A percentile compares a stretch with the other conserved stretches of the same genome.
Conservation (phyloP, 2,797 vertebrate genomes). For the Anniella stebbinsi region DNA sequence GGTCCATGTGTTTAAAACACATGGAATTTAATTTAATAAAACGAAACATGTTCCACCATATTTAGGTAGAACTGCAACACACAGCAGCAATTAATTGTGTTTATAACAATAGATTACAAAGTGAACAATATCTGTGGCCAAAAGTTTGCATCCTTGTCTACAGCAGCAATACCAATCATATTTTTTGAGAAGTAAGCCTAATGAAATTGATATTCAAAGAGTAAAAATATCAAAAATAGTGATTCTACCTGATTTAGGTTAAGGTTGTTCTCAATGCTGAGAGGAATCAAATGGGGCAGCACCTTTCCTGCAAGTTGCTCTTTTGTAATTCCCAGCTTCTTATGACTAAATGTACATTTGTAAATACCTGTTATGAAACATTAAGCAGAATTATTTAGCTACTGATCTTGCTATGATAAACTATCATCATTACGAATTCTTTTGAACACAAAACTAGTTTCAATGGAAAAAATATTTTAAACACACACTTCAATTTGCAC, state of each 20-base stretch:
- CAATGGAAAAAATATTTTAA: not conserved
- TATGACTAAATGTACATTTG: slow-evolving; percentile 98
- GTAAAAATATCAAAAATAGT: not conserved
- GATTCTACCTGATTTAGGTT: slow-evolving; percentile 95
- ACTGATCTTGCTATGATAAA: not conserved
- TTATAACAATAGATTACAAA: not conserved
- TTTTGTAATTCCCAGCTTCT: slow-evolving; percentile 98
- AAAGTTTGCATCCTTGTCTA: slow-evolving; percentile 21
- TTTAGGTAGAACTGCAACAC: not conserved
- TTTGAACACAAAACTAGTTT: not conserved
- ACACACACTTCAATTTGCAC: not conserved
- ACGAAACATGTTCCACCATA: not conserved
- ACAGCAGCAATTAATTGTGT: not conserved
- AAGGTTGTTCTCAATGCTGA: slow-evolving; percentile 98
- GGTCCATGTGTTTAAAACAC: not conserved
- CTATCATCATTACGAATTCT: not conserved
- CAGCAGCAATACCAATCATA: not conserved
- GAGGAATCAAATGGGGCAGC: slow-evolving; percentile 94
- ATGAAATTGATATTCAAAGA: not conserved
- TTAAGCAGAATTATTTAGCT: slow-evolving; percentile 22
- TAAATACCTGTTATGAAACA: slow-evolving; percentile 89
- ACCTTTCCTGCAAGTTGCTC: slow-evolving; percentile 94
- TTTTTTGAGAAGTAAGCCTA: not conserved
- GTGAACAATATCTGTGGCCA: not conserved
- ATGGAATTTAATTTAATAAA: not conserved